Conservation (phyloP, 2,797 vertebrate species). For the Paramormyrops hopkinsi region DNA sequence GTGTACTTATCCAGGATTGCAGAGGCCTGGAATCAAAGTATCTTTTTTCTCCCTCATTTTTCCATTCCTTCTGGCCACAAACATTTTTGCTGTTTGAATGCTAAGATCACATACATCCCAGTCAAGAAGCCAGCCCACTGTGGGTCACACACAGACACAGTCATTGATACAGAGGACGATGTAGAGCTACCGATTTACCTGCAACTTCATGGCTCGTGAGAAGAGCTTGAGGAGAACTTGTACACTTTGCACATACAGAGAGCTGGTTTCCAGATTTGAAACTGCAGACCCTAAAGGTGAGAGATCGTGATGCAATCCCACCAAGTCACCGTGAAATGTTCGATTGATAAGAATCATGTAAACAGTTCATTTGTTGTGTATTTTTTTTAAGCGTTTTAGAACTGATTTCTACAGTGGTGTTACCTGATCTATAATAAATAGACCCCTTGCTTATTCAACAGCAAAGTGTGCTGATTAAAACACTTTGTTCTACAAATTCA, state of each 20-base stretch:
- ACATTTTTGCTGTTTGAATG: not conserved
- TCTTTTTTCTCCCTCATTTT: not conserved
- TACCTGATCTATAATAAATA: not conserved
- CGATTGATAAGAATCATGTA: not conserved
- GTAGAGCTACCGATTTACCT: not conserved
- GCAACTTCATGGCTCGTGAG: not conserved
- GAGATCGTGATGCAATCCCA: not conserved
- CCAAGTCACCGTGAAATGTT: not conserved
- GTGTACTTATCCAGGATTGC: not conserved
- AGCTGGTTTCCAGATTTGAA: not conserved
- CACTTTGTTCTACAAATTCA: not conserved
- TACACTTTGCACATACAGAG: not conserved
- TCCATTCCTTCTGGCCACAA: not conserved
- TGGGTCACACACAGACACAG: not conserved
- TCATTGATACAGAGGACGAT: not conserved
- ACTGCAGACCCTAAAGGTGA: not conserved
- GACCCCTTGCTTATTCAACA: not conserved
- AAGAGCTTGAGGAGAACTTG: not conserved
- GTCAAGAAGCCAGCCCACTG: not conserved
- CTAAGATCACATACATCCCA: not conserved
- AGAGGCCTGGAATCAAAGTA: not conserved
- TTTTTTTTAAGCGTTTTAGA: not conserved
- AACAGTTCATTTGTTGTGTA: not conserved
- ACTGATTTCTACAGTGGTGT: not conserved
- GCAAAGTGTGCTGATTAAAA: not conserved